Conservation (phyloP, 2,797 vertebrate genomes). For the Oreonectes daqikongensis region DNA sequence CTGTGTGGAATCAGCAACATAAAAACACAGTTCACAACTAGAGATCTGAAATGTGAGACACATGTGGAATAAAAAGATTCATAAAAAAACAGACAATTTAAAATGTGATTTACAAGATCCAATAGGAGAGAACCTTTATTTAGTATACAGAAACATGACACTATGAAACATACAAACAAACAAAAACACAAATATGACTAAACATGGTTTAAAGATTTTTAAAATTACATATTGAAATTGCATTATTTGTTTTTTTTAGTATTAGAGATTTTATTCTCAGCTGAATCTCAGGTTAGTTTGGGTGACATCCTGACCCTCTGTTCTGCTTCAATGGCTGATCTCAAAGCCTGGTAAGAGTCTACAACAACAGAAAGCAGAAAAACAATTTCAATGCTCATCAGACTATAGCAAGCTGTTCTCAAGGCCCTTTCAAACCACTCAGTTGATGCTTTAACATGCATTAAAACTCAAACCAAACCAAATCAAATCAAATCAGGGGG, state of each 20-base stretch:
- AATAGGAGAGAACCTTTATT: constrained; percentile 48
- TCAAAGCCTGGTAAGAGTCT: constrained; percentile 67
- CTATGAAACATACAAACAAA: neutral
- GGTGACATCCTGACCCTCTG: constrained; percentile 49
- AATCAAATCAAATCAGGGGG: neutral
- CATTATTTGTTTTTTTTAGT: constrained; percentile 9
- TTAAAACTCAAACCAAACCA: neutral
- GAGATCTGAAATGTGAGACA: too few relatives aligned
- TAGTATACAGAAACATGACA: constrained; percentile 20
- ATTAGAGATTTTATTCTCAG: neutral
- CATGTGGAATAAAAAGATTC: too few relatives aligned
- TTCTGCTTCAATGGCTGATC: constrained; percentile 68
- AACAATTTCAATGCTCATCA: constrained; percentile 14
- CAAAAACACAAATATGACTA: neutral
- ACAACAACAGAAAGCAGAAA: constrained; percentile 46
- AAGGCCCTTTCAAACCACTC: neutral
- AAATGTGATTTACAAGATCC: constrained; percentile 16
- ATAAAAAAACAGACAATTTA: neutral
- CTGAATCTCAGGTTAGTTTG: constrained; percentile 12
- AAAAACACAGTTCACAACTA: too few relatives aligned
- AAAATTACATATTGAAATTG: constrained; percentile 4
- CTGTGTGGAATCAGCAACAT: too few relatives aligned
- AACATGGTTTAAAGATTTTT: constrained; percentile 1
- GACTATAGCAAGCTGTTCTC: neutral
- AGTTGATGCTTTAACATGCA: neutral